Evolutionary conservation across 1,140 invertebrate species (phyloP).

Genomic region (Limonius californicus): DNA sequence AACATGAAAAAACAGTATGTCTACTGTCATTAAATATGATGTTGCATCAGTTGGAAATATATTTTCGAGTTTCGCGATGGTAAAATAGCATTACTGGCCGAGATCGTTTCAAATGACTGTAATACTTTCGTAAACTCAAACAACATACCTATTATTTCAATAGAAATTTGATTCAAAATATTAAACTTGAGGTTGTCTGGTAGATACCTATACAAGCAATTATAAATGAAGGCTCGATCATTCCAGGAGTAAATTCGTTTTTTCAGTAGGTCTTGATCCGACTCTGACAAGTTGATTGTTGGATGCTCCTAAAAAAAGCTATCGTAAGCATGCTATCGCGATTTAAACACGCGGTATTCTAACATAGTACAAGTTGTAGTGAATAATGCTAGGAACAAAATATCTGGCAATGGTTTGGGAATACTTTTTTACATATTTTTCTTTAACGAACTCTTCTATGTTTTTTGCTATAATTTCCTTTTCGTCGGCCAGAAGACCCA

Average conservation of each 20-base stretch:
- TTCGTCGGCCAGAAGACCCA: background rate
- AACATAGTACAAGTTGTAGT: slow-evolving; percentile 2
- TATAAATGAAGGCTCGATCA: background rate
- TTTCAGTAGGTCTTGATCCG: background rate
- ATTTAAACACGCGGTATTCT: background rate
- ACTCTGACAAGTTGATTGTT: background rate
- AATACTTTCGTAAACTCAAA: background rate
- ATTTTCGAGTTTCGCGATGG: background rate
- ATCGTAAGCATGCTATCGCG: background rate
- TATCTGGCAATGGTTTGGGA: background rate
- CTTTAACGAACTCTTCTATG: background rate
- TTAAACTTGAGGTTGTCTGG: background rate
- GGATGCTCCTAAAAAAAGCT: background rate
- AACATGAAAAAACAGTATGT: background rate
- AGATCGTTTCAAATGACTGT: too few relatives aligned
- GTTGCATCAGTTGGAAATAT: background rate
- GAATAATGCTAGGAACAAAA: background rate
- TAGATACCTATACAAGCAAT: background rate
- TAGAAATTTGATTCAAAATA: background rate
- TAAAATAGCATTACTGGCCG: too few relatives aligned
- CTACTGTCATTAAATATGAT: background rate
- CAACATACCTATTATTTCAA: background rate
- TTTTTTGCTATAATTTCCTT: background rate
- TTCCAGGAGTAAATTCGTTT: background rate
- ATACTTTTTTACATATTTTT: background rate